Base-by-base conservation (phyloP, 2,888 invertebrate genomes). In the Bombyx huttoni region DNA sequence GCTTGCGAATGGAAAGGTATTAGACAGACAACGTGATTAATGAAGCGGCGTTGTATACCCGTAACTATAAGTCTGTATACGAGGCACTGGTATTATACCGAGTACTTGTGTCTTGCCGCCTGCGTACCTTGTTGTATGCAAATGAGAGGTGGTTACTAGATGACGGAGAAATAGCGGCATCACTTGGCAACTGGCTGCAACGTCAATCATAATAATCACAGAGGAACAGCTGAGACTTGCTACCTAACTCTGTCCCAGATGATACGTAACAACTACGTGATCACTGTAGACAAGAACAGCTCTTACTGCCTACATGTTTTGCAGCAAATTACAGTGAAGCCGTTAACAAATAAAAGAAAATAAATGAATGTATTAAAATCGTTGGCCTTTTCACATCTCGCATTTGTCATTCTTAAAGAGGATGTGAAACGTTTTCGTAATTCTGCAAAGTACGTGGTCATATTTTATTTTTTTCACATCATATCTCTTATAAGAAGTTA, bases 21-120 rank as follows among this genome's bases (percentile, higher is more conserved):
- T 85, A 83, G 78, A 78, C 79, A 81, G 81, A 81, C 81, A 77
- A 75, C 76, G 83, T 85, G 86, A 85, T 86, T 85, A 85, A 85
- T 82, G 81, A 72, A 69, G 68, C 71, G 70, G 71, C 73, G 75
- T 63, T 73, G 71, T 74, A 74, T 73, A 74, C 65, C 68, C 69
- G 57, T 59, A 61, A 62, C 73, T 70, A 67, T 68, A 73, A n/a
- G 73, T 70, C 69, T 62, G 63, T 70, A 63, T 61, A 68, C 63
- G 63, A 63, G 57, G 64, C 62, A 62, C 58, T 59, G 57, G 65
- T 63, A 64, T 63, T 66, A 66, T 63, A 60, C 60, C 60, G 62
- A 62, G 63, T 64, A 64, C 61, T 59, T 61, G 65, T 65, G 65
- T 63, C 69, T 67, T 62, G 65, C 67, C 68, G 55, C 59, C 62